Evolutionary conservation across 2,888 invertebrate genomes (phyloP).

Genomic region (Pterostichus niger): DNA sequence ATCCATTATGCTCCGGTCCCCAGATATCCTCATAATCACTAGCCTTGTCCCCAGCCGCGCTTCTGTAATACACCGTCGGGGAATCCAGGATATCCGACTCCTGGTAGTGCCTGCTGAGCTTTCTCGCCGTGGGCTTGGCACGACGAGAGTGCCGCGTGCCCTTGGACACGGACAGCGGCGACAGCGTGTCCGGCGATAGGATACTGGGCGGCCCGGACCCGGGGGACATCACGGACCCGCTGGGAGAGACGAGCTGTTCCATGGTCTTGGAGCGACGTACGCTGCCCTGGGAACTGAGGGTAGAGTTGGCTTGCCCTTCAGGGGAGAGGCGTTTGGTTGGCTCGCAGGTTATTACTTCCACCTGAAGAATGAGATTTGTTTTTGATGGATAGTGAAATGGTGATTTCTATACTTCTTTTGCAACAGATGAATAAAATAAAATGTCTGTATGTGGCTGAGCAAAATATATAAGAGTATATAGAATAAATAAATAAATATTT

Average conservation of each 20-base stretch:
- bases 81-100: constrained; percentile 92
- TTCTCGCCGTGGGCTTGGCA: constrained; percentile 80
- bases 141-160: constrained; percentile 80
- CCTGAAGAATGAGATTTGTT: neutral
- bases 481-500: too few species aligned
- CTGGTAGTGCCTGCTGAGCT: constrained; percentile 87
- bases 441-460: too few species aligned
- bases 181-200: constrained; percentile 77
- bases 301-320: constrained; percentile 83
- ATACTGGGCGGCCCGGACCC: constrained; percentile 77
- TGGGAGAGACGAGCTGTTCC: constrained; percentile 75
- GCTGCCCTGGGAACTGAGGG: constrained; percentile 85
- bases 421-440: too few species aligned
- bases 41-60: constrained; percentile 93
- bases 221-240: constrained; percentile 75
- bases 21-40: constrained; percentile 98
- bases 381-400: too few species aligned
- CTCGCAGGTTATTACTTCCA: constrained; percentile 75
- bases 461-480: too few species aligned
- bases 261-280: constrained; percentile 77
- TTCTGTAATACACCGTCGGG: constrained; percentile 89
- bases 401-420: too few species aligned
- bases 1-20: constrained; percentile 74
- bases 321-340: constrained; percentile 86
- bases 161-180: constrained; percentile 78